Base-by-base conservation (phyloP, 2,113 vertebrate species). In the Hystrix cristata region DNA sequence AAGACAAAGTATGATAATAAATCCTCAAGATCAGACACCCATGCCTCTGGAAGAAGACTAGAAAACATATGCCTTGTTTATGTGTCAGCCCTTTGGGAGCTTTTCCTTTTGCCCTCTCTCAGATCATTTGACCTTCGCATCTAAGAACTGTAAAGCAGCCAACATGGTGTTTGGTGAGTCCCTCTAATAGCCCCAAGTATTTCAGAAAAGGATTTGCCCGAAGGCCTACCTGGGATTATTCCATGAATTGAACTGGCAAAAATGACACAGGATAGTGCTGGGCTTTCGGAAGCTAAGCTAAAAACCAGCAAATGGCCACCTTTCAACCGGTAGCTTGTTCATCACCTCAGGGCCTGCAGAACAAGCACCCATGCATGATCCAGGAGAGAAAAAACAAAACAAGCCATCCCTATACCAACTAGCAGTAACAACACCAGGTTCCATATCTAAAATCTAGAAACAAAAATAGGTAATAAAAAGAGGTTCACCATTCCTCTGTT, bases 41-140 rank as follows among this genome's bases (percentile, higher is more conserved):
- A 12, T 23, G 34, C 76, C 55, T 82, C 76, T 38, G 7, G 19
- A 43, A 23, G 23, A 67, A 71, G 72, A 83, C 3, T 12, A 78
- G 53, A 79, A 55, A 91, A 87, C 29, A 34, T 1, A 62, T 5
- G 31, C 13, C 11, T 46, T 9, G 1, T 18, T 90, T 19, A 31
- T 34, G 3, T 1, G 60, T 53, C 38, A 92, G 31, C 19, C 79
- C 23, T 57, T 34, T 53, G 57, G 31, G 62, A 95, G 48, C 14
- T 62, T 92, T 85, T 34, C 31, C n/a, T 96, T 48, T 27, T 4
- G n/a, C 34, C 25, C 27, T 67, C 13, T 62, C 72, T 87, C 59
- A 92, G 96, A n/a, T 34, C 53, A 69, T 84, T 72, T 86, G 81
- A 81, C 72, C 67, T 97, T 83, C 38, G 43, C 25, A 29, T 2